Base-by-base conservation (phyloP, 2,113 vertebrate genomes). In the Apteryx mantelli region DNA sequence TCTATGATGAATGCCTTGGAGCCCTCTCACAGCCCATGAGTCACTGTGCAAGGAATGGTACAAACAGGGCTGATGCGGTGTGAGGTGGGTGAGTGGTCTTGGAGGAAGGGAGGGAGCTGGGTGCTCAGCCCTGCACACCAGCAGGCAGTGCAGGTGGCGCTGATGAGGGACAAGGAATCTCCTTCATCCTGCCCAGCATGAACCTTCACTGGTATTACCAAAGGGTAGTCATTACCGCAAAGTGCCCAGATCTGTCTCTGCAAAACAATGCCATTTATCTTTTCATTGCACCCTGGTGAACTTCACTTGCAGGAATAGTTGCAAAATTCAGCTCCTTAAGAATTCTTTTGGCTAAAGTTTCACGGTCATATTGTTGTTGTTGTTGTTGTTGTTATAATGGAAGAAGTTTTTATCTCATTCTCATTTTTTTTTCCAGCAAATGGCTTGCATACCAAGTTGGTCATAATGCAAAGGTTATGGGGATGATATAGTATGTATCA, bases 61-160 rank as follows among this genome's bases (percentile, higher is more conserved):
- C 48, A 65, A 95, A 61, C 92, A 87, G 56, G 83, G 77, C 77
- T 94, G 66, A 93, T 32, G 66, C 0, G 0, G 63, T 28, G 11
- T 22, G 66, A 0, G 3, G 28, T 77, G 66, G 78, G 66, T 69
- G 71, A 66, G 32, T 11, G 20, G 63, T 85, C 53, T 56, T 93
- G 88, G 48, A 83, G 86, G 64, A 70, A 91, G 46, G 75, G 77
- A 82, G 38, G 42, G 60, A 82, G 69, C 11, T 1, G 7, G 83
- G 6, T 32, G 2, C 46, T 70, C 5, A 3, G 25, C 30, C 68
- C 52, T 60, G 58, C 68, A 55, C 0, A 0, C 0, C 1, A 86
- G n/a, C 66, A 53, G 36, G 30, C 17, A 46, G 36, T 0, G 0
- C 83, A 86, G 78, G 85, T 86, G 78, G 25, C 76, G 63, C 44